Percentiles rank a stretch among this genome's conserved stretches.
Evolutionary conservation across 1,140 invertebrate species (phyloP).

Genomic region (Oppia nitens): DNA sequence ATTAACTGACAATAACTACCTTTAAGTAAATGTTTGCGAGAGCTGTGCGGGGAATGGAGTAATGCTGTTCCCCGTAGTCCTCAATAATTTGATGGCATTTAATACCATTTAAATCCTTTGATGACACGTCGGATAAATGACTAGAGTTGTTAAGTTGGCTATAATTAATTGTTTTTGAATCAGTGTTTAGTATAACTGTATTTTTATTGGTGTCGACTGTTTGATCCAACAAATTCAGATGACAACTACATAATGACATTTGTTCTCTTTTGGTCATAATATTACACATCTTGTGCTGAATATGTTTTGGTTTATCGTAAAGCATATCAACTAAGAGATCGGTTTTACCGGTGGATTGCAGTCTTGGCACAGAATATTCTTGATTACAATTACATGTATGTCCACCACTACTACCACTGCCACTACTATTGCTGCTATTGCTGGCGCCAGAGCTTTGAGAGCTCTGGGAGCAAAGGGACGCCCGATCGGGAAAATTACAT

Average conservation of each 20-base stretch:
- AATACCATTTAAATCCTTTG: not conserved
- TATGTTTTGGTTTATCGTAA: not conserved
- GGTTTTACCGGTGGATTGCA: not conserved
- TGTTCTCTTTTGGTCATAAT: not conserved
- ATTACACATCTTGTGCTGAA: not conserved
- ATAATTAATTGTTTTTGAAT: not conserved
- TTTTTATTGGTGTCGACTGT: not conserved
- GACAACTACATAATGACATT: not conserved
- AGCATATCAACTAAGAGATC: not conserved
- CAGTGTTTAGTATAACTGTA: not conserved
- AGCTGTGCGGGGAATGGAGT: slow-evolving; percentile 12
- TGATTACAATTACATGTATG: slow-evolving; percentile 1
- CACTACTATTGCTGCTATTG: slow-evolving; percentile 12
- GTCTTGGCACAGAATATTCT: slow-evolving; percentile 16
- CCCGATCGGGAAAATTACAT: slow-evolving; percentile 2
- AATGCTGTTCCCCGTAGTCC: slow-evolving; percentile 1
- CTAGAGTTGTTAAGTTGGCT: not conserved
- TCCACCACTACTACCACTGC: not conserved
- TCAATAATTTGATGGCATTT: not conserved
- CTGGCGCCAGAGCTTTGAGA: slow-evolving; percentile 11
- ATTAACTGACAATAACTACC: too few relatives aligned
- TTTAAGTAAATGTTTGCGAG: not conserved
- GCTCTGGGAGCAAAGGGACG: slow-evolving; percentile 14
- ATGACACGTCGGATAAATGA: not conserved
- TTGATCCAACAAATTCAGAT: not conserved